Evolutionary conservation across 1,140 invertebrate species (phyloP).

Genomic region (Phymastichus coffea): DNA sequence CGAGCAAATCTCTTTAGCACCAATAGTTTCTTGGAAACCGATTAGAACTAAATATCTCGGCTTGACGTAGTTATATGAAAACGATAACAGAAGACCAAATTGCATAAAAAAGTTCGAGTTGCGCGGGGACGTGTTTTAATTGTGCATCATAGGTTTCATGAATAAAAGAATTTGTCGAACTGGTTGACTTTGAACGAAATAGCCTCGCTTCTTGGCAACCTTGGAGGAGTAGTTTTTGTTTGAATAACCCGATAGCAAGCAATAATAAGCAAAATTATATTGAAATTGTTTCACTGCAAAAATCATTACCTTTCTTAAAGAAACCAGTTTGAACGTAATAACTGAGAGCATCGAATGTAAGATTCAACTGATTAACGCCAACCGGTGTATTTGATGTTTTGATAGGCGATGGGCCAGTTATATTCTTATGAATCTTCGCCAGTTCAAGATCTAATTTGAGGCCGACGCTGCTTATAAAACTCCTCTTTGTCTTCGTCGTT

Average conservation of each 20-base stretch:
- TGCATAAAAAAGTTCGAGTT: too few relatives aligned
- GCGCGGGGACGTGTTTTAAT: background rate
- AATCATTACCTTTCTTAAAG: constrained; percentile 34
- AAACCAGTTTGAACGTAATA: constrained; percentile 37
- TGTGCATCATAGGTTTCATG: background rate
- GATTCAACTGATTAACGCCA: constrained; percentile 27
- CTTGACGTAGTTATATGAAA: too few relatives aligned
- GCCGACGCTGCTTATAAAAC: too few relatives aligned
- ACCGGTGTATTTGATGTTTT: too few relatives aligned
- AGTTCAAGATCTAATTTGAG: too few relatives aligned
- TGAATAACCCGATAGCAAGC: background rate
- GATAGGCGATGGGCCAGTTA: too few relatives aligned
- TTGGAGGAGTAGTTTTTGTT: background rate
- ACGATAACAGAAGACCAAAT: too few relatives aligned
- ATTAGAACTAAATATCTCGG: too few relatives aligned
- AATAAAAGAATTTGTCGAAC: background rate
- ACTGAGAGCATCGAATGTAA: constrained; percentile 41
- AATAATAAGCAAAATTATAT: background rate
- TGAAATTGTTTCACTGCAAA: background rate
- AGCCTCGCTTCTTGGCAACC: background rate
- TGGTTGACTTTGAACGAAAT: background rate
- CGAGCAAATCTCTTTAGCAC: too few relatives aligned
- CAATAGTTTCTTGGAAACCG: too few relatives aligned
- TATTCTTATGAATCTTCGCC: too few relatives aligned
- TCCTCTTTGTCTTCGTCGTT: too few relatives aligned